phyloP scores from a whole-genome alignment of 1,140 invertebrate genomes.

The Diorhabda elongata region DNA sequence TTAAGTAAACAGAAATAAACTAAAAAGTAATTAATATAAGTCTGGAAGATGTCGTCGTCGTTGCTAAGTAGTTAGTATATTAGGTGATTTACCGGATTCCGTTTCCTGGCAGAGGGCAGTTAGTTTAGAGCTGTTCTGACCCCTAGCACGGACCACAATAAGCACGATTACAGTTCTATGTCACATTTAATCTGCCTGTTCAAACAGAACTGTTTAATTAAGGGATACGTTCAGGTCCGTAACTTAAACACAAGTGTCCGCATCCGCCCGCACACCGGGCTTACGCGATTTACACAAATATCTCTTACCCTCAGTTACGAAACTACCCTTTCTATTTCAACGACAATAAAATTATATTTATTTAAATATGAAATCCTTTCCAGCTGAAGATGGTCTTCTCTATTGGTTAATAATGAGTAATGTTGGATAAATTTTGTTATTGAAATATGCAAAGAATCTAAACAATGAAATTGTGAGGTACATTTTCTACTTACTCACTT shows the following conservation, averaged over 20 bases:
- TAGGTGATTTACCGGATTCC: slow-evolving; percentile 16
- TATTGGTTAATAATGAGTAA: too few relatives aligned
- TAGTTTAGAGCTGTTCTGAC: slow-evolving; percentile 26
- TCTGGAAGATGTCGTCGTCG: not conserved
- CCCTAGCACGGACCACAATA: slow-evolving; percentile 44
- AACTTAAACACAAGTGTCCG: slow-evolving; percentile 50
- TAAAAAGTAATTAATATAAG: slow-evolving; percentile 4
- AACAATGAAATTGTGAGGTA: too few relatives aligned
- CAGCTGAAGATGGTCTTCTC: too few relatives aligned
- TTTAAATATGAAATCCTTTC: too few relatives aligned
- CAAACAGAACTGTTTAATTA: slow-evolving; percentile 51
- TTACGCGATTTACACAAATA: slow-evolving; percentile 41
- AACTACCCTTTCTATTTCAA: too few relatives aligned
- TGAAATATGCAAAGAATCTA: too few relatives aligned
- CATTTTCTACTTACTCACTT: too few relatives aligned
- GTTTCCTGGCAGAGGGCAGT: slow-evolving; percentile 7
- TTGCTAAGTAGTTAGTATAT: slow-evolving; percentile 10
- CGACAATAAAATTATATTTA: too few relatives aligned
- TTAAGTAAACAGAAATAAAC: not conserved
- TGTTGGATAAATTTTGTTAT: too few relatives aligned
- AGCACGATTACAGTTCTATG: slow-evolving; percentile 50
- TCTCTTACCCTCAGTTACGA: slow-evolving; percentile 1
- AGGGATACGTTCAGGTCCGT: slow-evolving; percentile 46
- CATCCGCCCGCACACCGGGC: slow-evolving; percentile 26
- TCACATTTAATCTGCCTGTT: slow-evolving; percentile 51